Percentiles rank a stretch among this genome's conserved stretches.
Evolutionary conservation across 2,797 vertebrate genomes (phyloP).

Genomic region (Pantherophis alleghaniensis): DNA sequence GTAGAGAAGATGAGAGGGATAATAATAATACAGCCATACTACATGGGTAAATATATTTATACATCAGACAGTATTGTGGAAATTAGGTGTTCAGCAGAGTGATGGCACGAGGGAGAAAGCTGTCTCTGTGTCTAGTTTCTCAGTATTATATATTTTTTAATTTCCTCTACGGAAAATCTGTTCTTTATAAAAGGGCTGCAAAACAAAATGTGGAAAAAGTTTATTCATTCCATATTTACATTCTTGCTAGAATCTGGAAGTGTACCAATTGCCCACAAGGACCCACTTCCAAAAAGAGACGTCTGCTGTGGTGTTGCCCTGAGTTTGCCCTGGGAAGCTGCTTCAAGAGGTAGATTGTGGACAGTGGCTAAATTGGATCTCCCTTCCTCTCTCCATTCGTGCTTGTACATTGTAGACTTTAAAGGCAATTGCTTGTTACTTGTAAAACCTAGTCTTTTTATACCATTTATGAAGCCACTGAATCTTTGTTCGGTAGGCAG

Average conservation of each 20-base stretch:
- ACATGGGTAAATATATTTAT: background rate
- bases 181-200: constrained; percentile 88
- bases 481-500: background rate
- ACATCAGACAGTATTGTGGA: background rate
- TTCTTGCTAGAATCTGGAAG: constrained; percentile 81
- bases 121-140: constrained; percentile 69
- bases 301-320: constrained; percentile 26
- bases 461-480: background rate
- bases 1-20: background rate
- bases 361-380: background rate
- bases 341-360: background rate
- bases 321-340: background rate
- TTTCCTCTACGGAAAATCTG: constrained; percentile 97
- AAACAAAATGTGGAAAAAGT: constrained; percentile 84
- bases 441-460: background rate
- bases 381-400: background rate
- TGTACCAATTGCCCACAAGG: constrained; percentile 69
- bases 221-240: constrained; percentile 86
- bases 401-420: background rate
- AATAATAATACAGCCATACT: background rate
- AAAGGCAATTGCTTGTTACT: background rate
- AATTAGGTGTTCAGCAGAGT: background rate
- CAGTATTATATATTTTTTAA: constrained; percentile 91
- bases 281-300: constrained; percentile 60
- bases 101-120: background rate